A percentile compares a stretch with the other conserved stretches of the same genome.
Conservation (phyloP, 1,140 invertebrate genomes). For the Tetraneura akinire region DNA sequence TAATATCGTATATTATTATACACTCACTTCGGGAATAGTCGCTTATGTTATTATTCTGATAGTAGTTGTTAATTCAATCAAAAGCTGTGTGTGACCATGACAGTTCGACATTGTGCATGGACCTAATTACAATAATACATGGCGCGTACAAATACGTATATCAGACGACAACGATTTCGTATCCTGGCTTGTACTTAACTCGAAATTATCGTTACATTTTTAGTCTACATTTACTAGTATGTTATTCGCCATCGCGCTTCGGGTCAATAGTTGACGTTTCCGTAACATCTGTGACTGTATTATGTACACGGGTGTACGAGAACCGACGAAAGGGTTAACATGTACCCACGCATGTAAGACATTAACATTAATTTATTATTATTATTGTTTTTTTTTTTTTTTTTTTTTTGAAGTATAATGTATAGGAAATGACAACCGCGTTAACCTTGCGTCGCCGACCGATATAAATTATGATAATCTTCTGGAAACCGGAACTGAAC, state of each 20-base stretch:
- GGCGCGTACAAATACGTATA: neutral
- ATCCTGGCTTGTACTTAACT: neutral
- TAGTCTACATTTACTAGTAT: no score
- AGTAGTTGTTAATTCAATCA: no score
- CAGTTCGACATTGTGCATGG: no score
- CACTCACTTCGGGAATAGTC: no score
- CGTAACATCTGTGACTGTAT: slow-evolving; percentile 26
- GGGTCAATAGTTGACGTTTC: slow-evolving; percentile 37
- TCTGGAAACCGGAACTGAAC: slow-evolving; percentile 35
- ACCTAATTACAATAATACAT: no score
- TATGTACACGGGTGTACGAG: slow-evolving; percentile 1
- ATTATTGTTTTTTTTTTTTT: no score
- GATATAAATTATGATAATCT: slow-evolving; percentile 48
- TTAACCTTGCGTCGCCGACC: neutral
- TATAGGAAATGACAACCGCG: slow-evolving; percentile 38
- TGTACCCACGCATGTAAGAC: neutral
- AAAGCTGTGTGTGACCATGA: no score
- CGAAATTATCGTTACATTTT: neutral
- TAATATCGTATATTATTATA: no score
- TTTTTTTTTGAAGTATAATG: neutral
- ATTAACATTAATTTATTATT: neutral
- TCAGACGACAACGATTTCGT: neutral
- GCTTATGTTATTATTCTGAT: no score
- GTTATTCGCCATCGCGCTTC: neutral
- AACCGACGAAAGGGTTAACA: slow-evolving; percentile 4